Conservation (phyloP, 1,140 invertebrate genomes). For the Drosophila melanica region DNA sequence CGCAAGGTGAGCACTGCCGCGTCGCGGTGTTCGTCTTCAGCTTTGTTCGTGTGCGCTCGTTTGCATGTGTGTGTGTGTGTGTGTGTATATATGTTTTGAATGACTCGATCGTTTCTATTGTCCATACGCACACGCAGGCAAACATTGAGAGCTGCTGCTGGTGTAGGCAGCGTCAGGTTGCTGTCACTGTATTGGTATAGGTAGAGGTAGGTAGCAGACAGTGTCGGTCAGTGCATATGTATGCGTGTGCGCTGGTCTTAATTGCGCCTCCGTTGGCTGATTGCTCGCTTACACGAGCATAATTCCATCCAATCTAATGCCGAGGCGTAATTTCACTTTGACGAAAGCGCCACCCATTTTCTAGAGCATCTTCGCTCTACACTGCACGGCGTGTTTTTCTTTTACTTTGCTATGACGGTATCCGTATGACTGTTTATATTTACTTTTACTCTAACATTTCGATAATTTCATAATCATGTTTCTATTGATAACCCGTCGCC, state of each 20-base stretch:
- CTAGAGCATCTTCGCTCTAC: constrained; percentile 36
- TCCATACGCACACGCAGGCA: constrained; percentile 44
- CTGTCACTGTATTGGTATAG: constrained; percentile 25
- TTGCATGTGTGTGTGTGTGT: constrained; percentile 9
- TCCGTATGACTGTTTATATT: background rate
- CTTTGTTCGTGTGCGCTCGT: constrained; percentile 18
- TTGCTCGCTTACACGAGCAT: constrained; percentile 58
- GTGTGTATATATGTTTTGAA: constrained; percentile 22
- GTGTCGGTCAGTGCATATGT: constrained; percentile 4
- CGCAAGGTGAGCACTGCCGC: constrained; percentile 37
- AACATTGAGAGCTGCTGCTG: constrained; percentile 12
- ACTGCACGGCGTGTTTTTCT: constrained; percentile 18
- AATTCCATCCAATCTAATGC: constrained; percentile 72
- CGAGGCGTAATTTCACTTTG: constrained; percentile 73
- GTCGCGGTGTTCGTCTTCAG: constrained; percentile 21
- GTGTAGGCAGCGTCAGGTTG: constrained; percentile 58
- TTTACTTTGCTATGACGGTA: background rate
- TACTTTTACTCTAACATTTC: background rate
- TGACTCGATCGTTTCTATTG: constrained; percentile 72
- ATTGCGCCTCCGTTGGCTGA: constrained; percentile 66
- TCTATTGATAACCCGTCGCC: constrained; percentile 65
- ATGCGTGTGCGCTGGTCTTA: constrained; percentile 49
- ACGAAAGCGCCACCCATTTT: constrained; percentile 71
- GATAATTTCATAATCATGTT: constrained; percentile 81
- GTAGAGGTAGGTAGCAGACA: constrained; percentile 28